Conservation (phyloP, 2,797 vertebrate genomes). For the Gymnoscopelus braueri region DNA sequence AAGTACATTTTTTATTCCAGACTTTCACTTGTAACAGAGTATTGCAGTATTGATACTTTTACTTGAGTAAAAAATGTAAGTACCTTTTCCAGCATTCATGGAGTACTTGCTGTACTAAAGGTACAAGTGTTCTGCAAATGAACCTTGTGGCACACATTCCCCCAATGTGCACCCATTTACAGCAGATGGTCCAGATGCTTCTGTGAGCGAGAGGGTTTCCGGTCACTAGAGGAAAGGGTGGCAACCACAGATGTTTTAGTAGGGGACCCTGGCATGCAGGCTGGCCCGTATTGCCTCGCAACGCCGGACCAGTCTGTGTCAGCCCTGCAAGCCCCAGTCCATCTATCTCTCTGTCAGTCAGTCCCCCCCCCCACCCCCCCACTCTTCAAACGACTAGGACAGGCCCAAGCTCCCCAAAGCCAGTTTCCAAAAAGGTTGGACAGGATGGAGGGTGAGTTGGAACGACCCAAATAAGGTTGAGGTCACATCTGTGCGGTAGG, state of each 20-base stretch:
- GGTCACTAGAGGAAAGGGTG: slow-evolving; percentile 17
- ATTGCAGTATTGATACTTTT: too few species aligned
- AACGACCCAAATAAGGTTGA: slow-evolving; percentile 26
- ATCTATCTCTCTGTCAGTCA: slow-evolving; percentile 67
- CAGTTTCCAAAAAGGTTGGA: slow-evolving; percentile 38
- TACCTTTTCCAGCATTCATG: not conserved
- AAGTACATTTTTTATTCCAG: too few species aligned
- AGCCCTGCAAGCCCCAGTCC: slow-evolving; percentile 40
- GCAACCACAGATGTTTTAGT: slow-evolving; percentile 40
- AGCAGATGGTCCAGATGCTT: slow-evolving; percentile 42
- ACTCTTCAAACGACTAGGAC: slow-evolving; percentile 12
- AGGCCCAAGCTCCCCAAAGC: slow-evolving; percentile 24
- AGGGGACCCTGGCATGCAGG: slow-evolving; percentile 4
- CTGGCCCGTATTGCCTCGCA: slow-evolving; percentile 6
- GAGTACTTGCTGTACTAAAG: not conserved
- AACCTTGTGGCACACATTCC: not conserved
- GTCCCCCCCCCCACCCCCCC: slow-evolving; percentile 8
- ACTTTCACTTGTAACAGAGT: too few species aligned
- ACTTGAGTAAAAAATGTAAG: too few species aligned
- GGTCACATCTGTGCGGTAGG: slow-evolving; percentile 49
- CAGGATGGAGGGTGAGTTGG: slow-evolving; percentile 51
- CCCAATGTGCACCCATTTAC: not conserved
- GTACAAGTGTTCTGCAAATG: slow-evolving; percentile 11
- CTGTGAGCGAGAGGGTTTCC: not conserved
- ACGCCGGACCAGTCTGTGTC: slow-evolving; percentile 33